Conservation (phyloP, 2,113 vertebrate species). For the Gallinago paraguaiae region DNA sequence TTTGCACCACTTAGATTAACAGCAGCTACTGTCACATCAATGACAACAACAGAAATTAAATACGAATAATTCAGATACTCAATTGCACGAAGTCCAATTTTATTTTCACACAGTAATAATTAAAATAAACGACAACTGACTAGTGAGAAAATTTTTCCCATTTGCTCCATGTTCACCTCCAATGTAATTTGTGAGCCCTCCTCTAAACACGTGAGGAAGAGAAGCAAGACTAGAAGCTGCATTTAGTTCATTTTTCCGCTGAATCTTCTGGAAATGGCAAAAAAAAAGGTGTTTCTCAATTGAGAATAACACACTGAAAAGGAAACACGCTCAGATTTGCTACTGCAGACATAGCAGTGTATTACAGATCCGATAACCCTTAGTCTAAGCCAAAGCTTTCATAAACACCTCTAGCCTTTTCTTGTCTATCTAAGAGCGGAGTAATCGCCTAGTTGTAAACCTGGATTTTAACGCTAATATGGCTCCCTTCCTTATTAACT, state of each 20-base stretch:
- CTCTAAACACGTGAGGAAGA: neutral
- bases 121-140: neutral
- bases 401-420: neutral
- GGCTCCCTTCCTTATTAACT: neutral
- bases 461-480: neutral
- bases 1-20: neutral
- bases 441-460: accelerated
- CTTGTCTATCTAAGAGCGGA: accelerated
- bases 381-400: neutral
- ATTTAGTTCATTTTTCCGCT: neutral
- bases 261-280: constrained; percentile 26
- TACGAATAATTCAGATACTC: accelerated
- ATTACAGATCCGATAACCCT: accelerated
- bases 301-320: accelerated
- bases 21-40: neutral
- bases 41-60: neutral
- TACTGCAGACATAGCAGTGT: neutral
- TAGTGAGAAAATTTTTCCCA: no score
- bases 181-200: neutral
- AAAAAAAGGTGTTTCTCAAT: neutral
- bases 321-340: neutral
- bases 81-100: neutral
- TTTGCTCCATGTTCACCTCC: neutral
- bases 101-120: neutral
- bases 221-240: neutral